Conservation (phyloP, 2,797 vertebrate genomes). For the Arctocebus calabarensis region DNA sequence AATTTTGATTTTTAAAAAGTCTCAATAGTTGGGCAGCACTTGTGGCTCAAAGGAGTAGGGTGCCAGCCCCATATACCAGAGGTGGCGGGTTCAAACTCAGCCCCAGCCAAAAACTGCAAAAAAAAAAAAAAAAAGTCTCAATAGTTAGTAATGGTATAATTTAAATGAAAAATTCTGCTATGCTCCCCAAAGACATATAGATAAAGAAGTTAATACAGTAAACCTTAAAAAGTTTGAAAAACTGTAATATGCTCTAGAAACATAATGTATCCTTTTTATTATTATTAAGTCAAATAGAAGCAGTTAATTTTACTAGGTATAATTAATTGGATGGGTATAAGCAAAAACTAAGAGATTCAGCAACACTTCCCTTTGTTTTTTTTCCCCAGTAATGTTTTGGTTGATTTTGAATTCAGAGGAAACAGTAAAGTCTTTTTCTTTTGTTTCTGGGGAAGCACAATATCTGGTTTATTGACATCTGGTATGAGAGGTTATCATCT, state of each 20-base stretch:
- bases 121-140: slow-evolving; percentile 25
- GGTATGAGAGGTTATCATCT: slow-evolving; percentile 62
- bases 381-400: slow-evolving; percentile 24
- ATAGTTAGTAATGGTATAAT: not conserved
- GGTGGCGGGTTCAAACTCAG: too few species aligned
- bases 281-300: not conserved
- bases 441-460: slow-evolving; percentile 67
- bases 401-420: slow-evolving; percentile 69
- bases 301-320: not conserved
- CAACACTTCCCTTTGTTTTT: not conserved
- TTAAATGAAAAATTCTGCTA: not conserved
- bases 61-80: too few species aligned
- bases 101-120: too few species aligned
- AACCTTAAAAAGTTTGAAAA: slow-evolving; percentile 4
- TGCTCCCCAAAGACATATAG: not conserved
- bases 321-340: not conserved
- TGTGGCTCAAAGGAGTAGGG: too few species aligned
- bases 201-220: not conserved
- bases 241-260: not conserved
- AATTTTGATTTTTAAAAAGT: not conserved
- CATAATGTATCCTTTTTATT: not conserved
- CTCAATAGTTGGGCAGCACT: too few species aligned
- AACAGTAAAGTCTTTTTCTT: slow-evolving; percentile 33
- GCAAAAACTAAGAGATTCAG: not conserved
- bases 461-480: slow-evolving; percentile 64